Evolutionary conservation across 2,113 vertebrate genomes (phyloP), one percentile per base, ranked within the genome.

Genomic region (Ageneiosus marmoratus): DNA sequence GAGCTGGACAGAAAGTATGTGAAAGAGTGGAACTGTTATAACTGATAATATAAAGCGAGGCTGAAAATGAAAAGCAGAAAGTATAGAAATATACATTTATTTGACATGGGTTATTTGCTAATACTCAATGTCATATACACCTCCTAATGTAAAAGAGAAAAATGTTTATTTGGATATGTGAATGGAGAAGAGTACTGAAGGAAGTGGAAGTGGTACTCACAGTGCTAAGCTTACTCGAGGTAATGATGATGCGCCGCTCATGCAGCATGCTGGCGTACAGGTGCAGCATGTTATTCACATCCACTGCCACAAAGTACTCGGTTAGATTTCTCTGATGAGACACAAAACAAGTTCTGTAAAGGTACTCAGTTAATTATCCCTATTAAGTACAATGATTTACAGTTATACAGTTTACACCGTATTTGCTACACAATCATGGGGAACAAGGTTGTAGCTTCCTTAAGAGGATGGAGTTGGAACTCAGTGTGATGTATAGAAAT

Each of bases 231-330:
- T 99, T 99, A 92, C 96, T 96, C 85, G 96, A 97, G 95, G 97
- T 97, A 94, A 99, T 94, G 89, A 99, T 94, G 94, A 99, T 94
- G 87, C 97, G 94, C 53, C 97, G 95, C 85, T 99, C 97, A 3
- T 98, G 97, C 80, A 99, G 94, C 97, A 99, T 97, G 88, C 96
- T 96, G 92, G 97, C 96, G 83, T 96, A 98, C 86, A 99, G 94
- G 88, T 97, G 96, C 89, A 99, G 95, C 98, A 99, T 99, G 91
- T 98, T 99, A 93, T 94, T 96, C 93, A 97, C 95, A 88, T 98
- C 97, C 95, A 99, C 98, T 18, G 98, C 98, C 90, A 99, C 97
- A 90, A 99, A 98, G 94, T 99, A 99, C 90, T 99, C 97, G 0
- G 98, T 99, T 91, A 99, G 94, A 91, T 99, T 99, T 93, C 97